A percentile compares a stretch with the other conserved stretches of the same genome.
phyloP scores from a whole-genome alignment of 1,140 invertebrate genomes.

The Leguminivora glycinivorella region DNA sequence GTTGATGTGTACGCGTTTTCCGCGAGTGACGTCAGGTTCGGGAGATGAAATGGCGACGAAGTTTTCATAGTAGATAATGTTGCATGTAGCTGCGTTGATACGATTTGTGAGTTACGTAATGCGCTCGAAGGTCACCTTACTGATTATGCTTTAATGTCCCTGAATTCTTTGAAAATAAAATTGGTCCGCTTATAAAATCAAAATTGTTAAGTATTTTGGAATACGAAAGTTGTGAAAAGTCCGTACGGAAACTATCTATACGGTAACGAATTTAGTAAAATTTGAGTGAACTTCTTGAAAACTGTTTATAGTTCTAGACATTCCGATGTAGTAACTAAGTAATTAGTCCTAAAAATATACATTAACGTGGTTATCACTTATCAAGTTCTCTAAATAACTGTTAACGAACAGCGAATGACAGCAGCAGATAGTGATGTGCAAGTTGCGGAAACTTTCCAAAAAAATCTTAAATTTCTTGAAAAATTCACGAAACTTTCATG shows the following conservation, averaged over 20 bases:
- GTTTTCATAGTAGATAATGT: not conserved
- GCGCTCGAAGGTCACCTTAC: not conserved
- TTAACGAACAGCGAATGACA: not conserved
- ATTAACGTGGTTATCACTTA: not conserved
- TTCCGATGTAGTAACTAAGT: not conserved
- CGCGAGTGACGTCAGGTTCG: not conserved
- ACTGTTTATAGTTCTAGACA: not conserved
- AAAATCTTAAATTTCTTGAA: too few species aligned
- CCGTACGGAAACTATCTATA: too few species aligned
- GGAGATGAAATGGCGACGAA: not conserved
- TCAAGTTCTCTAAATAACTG: slow-evolving; percentile 1
- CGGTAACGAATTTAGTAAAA: not conserved
- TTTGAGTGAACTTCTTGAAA: not conserved
- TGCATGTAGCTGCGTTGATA: too few species aligned
- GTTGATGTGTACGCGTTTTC: slow-evolving; percentile 6
- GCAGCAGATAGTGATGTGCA: not conserved
- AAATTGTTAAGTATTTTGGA: too few species aligned
- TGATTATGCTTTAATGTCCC: too few species aligned
- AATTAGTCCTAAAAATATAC: not conserved
- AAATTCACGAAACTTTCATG: too few species aligned
- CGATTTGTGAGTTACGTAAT: not conserved
- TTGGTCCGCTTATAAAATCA: too few species aligned
- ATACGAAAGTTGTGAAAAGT: too few species aligned
- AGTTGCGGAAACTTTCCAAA: too few species aligned
- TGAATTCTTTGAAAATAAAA: too few species aligned